Evolutionary conservation across 2,888 invertebrate genomes (phyloP).

Genomic region (Exocentrus adspersus): DNA sequence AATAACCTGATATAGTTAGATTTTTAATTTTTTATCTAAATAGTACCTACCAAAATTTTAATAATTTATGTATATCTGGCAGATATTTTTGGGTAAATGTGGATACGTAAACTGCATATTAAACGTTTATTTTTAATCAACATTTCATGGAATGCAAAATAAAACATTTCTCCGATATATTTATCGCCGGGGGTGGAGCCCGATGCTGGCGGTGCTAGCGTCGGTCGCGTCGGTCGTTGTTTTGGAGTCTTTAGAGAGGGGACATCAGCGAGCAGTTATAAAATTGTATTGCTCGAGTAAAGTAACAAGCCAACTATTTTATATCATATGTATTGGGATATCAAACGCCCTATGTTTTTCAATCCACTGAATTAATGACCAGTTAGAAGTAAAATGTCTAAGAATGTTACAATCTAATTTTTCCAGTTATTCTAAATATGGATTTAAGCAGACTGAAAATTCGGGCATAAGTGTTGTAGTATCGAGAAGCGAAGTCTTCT

Average conservation of each 20-base stretch:
- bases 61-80: background rate
- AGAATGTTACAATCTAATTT: too few species aligned
- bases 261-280: conserved; percentile 38
- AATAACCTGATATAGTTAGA: conserved; percentile 42
- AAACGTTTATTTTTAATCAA: conserved; percentile 33
- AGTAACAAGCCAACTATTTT: conserved; percentile 41
- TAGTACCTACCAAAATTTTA: too few species aligned
- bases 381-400: too few species aligned
- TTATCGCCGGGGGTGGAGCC: conserved; percentile 46
- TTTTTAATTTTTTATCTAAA: conserved; percentile 6
- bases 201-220: conserved; percentile 26
- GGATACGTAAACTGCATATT: conserved; percentile 2
- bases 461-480: too few species aligned
- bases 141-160: conserved; percentile 27
- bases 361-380: too few species aligned
- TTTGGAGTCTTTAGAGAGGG: conserved; percentile 30
- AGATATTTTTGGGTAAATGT: background rate
- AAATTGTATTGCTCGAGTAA: conserved; percentile 39
- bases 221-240: too few species aligned
- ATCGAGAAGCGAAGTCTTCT: too few species aligned
- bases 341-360: too few species aligned
- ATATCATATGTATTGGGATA: too few species aligned
- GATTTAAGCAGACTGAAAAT: too few species aligned
- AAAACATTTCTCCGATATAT: conserved; percentile 33
- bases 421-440: too few species aligned